Percentiles rank a stretch among this genome's conserved stretches.
Evolutionary conservation across 1,140 invertebrate genomes (phyloP).

Genomic region (Drosophila asahinai): DNA sequence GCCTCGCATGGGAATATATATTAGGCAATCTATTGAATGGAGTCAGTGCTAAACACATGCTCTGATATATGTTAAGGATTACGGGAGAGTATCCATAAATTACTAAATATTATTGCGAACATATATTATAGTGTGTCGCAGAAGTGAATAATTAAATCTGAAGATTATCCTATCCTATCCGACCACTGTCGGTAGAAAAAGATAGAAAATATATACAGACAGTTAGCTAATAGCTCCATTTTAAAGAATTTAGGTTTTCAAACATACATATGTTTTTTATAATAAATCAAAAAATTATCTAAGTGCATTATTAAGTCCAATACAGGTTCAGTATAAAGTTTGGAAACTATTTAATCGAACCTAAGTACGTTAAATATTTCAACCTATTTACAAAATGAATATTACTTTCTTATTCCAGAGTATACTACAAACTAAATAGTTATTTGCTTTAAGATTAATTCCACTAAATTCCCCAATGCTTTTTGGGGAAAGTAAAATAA

Average conservation of each 20-base stretch:
- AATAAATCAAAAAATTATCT: background rate
- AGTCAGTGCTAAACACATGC: conserved; percentile 10
- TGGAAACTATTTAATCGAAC: too few species aligned
- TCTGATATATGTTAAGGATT: conserved; percentile 19
- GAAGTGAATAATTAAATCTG: background rate
- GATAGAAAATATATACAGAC: background rate
- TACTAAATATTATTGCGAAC: background rate
- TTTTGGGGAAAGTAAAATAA: too few species aligned
- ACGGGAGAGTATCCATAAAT: background rate
- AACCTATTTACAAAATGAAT: too few species aligned
- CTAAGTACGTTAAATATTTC: too few species aligned
- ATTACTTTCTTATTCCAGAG: too few species aligned
- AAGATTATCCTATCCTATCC: background rate
- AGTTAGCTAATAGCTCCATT: background rate
- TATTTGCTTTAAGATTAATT: background rate
- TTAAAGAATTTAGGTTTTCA: background rate
- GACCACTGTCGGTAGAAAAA: background rate
- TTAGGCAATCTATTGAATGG: conserved; percentile 24
- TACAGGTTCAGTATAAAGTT: background rate
- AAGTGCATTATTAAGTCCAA: too few species aligned
- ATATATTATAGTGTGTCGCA: background rate
- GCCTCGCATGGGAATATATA: conserved; percentile 32
- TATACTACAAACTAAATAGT: background rate
- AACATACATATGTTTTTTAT: too few species aligned
- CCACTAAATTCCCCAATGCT: too few species aligned